Base-by-base conservation (phyloP, 2,888 invertebrate genomes). In the Drosophila yooni region DNA sequence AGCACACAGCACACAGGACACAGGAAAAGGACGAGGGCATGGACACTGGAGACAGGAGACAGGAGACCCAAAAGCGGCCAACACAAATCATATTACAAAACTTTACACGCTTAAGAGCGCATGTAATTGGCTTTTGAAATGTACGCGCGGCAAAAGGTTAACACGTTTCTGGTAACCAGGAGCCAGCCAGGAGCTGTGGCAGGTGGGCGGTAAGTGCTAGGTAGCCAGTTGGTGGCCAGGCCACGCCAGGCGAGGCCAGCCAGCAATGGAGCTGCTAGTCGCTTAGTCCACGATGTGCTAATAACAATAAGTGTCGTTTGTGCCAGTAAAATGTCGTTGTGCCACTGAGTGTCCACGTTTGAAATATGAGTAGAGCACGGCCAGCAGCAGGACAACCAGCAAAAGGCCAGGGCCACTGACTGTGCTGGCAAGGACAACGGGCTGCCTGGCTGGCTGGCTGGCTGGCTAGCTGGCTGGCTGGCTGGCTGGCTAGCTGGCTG, bases 91-190 rank as follows among this genome's bases (percentile, higher is more conserved):
- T 89, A 91, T 91, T 91, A 89, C 87, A 79, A 87, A 89, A 88
- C 90, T 91, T 92, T 89, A 92, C 90, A 92, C 91, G 91, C 91
- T 92, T 82, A 89, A 91, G 87, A 92, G 91, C 88, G 90, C 91
- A 92, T 92, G 91, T 91, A 91, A 92, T 91, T 91, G 92, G 92
- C 92, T 92, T 91, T 92, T 91, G 83, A 88, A 90, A 86, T 88
- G 88, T 79, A 53, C 75, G 74, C 82, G 76, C 72, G 73, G 63
- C 82, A 77, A 89, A 81, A 85, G 90, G 86, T 88, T 89, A 88
- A 86, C 86, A 89, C 90, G 79, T 84, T 81, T 59, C 33, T 73
- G 60, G 68, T 66, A 72, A 60, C 79, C 70, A 67, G 68, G 64
- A 64, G 66, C 53, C 65, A 43, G 54, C 33, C 51, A 38, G 18